phyloP scores from a whole-genome alignment of 2,797 vertebrate species.

The Rhinophrynus dorsalis region DNA sequence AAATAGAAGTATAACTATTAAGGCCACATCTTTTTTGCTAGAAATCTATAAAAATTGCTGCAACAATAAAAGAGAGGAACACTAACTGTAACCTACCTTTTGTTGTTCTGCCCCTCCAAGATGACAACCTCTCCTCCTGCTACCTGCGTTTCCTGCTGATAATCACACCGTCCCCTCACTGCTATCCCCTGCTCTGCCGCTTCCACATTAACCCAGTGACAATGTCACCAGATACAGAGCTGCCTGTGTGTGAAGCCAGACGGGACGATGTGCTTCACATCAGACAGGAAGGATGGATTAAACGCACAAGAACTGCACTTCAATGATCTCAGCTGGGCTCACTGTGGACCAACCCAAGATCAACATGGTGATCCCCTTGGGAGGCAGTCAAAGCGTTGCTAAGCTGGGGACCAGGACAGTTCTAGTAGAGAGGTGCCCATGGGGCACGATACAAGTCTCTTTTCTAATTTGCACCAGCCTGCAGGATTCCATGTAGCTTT shows the following conservation, averaged over 20 bases:
- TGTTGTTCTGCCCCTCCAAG: no score
- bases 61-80: no score
- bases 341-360: slow-evolving; percentile 12
- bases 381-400: slow-evolving; percentile 56
- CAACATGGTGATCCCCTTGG: slow-evolving; percentile 46
- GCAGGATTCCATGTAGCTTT: neutral
- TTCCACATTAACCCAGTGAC: no score
- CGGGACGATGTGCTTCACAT: neutral
- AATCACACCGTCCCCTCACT: no score
- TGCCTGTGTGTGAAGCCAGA: neutral
- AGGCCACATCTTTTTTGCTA: no score
- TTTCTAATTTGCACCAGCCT: slow-evolving; percentile 48
- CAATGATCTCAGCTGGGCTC: slow-evolving; percentile 37
- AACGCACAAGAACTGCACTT: slow-evolving; percentile 4
- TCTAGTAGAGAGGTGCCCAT: slow-evolving; percentile 12
- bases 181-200: no score
- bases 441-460: slow-evolving; percentile 47
- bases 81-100: no score
- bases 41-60: no score
- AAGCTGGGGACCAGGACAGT: slow-evolving; percentile 54
- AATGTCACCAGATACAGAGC: neutral
- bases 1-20: no score
- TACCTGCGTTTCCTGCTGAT: no score
- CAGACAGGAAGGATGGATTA: slow-evolving; percentile 16
- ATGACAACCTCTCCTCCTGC: no score